phyloP scores from a whole-genome alignment of 2,888 invertebrate species.

The Linnaemya tessellans region DNA sequence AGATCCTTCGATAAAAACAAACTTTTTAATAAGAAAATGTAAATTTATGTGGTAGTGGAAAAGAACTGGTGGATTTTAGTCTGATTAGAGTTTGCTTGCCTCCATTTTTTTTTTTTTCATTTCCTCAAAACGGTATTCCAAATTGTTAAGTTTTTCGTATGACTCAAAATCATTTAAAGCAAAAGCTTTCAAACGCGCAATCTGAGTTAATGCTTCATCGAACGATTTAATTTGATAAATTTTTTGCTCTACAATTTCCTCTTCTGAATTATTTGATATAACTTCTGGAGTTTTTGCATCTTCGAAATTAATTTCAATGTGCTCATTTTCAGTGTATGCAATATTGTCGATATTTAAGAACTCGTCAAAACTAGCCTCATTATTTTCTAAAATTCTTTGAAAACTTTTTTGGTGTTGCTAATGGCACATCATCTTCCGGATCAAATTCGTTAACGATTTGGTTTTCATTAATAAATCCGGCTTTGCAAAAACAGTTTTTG shows the following conservation, averaged over 20 bases:
- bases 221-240: conserved; percentile 17
- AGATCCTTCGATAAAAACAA: too few species aligned
- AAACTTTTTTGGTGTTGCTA: conserved; percentile 17
- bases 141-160: conserved; percentile 15
- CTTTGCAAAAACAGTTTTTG: conserved; percentile 18
- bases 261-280: conserved; percentile 5
- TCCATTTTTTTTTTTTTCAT: conserved; percentile 27
- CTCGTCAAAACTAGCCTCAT: conserved; percentile 8
- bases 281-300: conserved; percentile 9
- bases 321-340: too few species aligned
- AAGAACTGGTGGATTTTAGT: conserved; percentile 15
- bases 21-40: too few species aligned
- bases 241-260: conserved; percentile 8
- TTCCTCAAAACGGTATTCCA: conserved; percentile 20
- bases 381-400: conserved; percentile 17
- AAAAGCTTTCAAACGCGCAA: conserved; percentile 14
- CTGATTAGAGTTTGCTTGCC: conserved; percentile 3
- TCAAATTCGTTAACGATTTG: conserved; percentile 13
- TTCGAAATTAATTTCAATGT: conserved; percentile 3
- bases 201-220: conserved; percentile 6
- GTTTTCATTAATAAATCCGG: conserved; percentile 17
- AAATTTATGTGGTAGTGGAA: not conserved
- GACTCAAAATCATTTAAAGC: conserved; percentile 17
- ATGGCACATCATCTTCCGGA: conserved; percentile 20
- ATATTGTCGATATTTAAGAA: conserved; percentile 28